Evolutionary conservation across 2,113 vertebrate species (phyloP).

Genomic region (Takifugu bimaculatus): DNA sequence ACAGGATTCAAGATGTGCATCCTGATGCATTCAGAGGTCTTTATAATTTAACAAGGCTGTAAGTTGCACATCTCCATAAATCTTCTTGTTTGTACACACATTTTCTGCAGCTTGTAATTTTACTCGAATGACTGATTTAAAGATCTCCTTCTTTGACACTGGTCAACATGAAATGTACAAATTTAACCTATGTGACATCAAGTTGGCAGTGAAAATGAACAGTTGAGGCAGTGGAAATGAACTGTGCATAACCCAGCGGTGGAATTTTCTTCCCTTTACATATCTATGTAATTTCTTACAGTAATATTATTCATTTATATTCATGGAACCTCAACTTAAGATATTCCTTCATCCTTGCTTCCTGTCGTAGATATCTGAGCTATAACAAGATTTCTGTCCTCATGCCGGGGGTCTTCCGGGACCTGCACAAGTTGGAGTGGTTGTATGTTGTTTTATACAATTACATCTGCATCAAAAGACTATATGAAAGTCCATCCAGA

Average conservation of each 20-base stretch:
- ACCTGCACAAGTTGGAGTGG: constrained; percentile 90
- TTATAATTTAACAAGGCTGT: constrained; percentile 87
- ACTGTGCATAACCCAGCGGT: too few species aligned
- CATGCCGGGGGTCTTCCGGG: constrained; percentile 86
- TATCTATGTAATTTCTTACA: too few species aligned
- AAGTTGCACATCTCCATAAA: constrained; percentile 62
- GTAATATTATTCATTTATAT: too few species aligned
- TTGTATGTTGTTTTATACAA: constrained; percentile 77
- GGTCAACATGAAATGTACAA: too few species aligned
- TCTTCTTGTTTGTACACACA: neutral
- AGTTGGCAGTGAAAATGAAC: too few species aligned
- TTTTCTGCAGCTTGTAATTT: neutral
- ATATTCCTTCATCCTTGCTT: constrained; percentile 9
- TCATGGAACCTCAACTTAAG: too few species aligned
- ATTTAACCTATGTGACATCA: too few species aligned
- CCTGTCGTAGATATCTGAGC: constrained; percentile 83
- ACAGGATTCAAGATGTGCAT: constrained; percentile 81
- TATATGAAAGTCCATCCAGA: neutral
- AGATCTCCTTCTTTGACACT: neutral
- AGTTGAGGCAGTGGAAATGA: too few species aligned
- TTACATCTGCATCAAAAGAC: neutral
- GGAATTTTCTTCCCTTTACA: too few species aligned
- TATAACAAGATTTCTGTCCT: constrained; percentile 85
- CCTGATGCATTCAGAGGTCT: constrained; percentile 87
- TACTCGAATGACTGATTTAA: neutral